Evolutionary conservation across 2,888 invertebrate species (phyloP), one percentile per base, ranked within the genome.

Genomic region (Himalopsyche anomala): DNA sequence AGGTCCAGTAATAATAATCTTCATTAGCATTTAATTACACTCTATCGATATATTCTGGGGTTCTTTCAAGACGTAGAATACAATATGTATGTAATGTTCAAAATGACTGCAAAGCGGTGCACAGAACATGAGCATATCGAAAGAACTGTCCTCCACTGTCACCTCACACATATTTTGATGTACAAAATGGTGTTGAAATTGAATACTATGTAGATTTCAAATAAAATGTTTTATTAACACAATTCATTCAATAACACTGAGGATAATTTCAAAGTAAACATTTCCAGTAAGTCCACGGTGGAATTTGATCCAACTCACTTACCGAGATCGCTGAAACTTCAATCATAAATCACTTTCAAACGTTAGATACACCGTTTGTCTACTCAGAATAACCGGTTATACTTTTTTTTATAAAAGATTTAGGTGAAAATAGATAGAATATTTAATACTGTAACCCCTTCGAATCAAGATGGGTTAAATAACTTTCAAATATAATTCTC

Each of bases 241-340:
- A 93, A 93, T 93, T 93, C 93, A 93, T 93, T 93, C 93, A 93
- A 91, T 93, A 93, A 93, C 93, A 93, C 93, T 93, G 92, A 93
- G 93, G 93, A 93, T 88, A 88, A 93, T 89, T 88, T 87, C 85
- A 85, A 88, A 93, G 93, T 93, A 93, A 88, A 93, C 93, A 93
- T 93, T 92, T 93, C 93, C 93, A 93, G 92, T 92, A 93, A 92
- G 93, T 92, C 92, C 92, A 92, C 93, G 62, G 83, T 89, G 87
- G 89, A 88, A 88, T 88, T 81, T 82, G 84, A 83, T 84, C 85
- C 85, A 81, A 51, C 83, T 87, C 80, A 86, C 84, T 81, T 85
- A 85, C 87, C 83, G 83, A 85, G 86, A 87, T 87, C 88, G 87
- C 84, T 88, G 87, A 87, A 89, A 89, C 84, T 81, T 62, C 87